Conservation (phyloP, 2,113 vertebrate species). For the Embiotoca jacksoni region DNA sequence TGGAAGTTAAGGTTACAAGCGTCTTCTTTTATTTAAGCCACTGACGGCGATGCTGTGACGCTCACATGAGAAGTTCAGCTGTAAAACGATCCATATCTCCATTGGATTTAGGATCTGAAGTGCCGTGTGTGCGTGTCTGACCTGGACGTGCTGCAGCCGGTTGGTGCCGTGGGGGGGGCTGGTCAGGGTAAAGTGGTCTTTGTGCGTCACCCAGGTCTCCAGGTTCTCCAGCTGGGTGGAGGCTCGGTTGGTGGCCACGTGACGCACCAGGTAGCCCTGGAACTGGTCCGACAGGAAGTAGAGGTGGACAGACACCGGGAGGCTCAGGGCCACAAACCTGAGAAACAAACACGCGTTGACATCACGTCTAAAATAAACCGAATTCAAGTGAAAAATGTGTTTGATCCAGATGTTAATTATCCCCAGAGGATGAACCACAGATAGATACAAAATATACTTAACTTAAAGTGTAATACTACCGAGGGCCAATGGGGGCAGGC, state of each 20-base stretch:
- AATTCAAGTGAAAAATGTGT: not conserved
- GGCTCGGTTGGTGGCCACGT: conserved; percentile 91
- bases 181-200: conserved; percentile 91
- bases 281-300: conserved; percentile 98
- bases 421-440: too few relatives aligned
- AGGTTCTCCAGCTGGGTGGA: conserved; percentile 93
- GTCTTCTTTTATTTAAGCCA: too few relatives aligned
- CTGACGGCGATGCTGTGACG: too few relatives aligned
- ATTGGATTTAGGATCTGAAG: too few relatives aligned
- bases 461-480: too few relatives aligned
- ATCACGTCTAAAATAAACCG: not conserved
- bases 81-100: too few relatives aligned
- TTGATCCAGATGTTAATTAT: too few relatives aligned
- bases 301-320: conserved; percentile 91
- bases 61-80: too few relatives aligned
- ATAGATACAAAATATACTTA: too few relatives aligned
- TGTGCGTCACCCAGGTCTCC: conserved; percentile 95
- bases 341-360: not conserved
- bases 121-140: conserved; percentile 53
- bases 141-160: conserved; percentile 94
- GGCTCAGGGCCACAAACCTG: conserved; percentile 91
- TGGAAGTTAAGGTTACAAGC: too few relatives aligned
- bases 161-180: conserved; percentile 87
- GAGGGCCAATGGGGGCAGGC: too few relatives aligned
- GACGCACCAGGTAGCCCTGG: conserved; percentile 94